phyloP scores from a whole-genome alignment of 2,113 vertebrate genomes.

The Silurus asotus region DNA sequence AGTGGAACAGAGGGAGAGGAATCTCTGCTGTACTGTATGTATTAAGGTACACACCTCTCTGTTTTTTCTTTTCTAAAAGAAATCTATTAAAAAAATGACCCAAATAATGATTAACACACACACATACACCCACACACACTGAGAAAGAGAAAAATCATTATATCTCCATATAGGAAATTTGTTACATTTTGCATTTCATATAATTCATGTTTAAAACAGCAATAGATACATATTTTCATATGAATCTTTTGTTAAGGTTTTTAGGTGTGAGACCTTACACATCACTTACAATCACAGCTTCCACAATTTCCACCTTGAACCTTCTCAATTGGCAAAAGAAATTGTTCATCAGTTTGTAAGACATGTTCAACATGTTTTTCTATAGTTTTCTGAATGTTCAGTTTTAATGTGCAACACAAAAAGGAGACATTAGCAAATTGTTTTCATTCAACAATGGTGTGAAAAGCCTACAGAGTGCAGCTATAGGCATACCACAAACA shows the following conservation, averaged over 20 bases:
- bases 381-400: neutral
- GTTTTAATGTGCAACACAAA: neutral
- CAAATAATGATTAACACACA: neutral
- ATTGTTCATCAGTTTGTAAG: neutral
- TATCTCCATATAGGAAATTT: too few species aligned
- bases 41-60: neutral
- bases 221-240: neutral
- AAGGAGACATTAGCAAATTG: neutral
- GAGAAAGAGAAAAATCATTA: neutral
- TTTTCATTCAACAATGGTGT: neutral
- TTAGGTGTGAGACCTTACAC: neutral
- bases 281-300: neutral
- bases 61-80: neutral
- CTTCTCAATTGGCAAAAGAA: neutral
- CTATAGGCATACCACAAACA: neutral
- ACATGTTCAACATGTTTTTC: neutral
- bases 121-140: neutral
- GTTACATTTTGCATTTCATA: neutral
- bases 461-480: neutral
- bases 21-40: slow-evolving; percentile 16
- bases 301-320: neutral
- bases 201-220: neutral
- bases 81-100: neutral
- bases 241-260: neutral
- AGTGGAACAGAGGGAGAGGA: slow-evolving; percentile 18